Conservation (phyloP, 2,113 vertebrate species). For the Chionis minor region DNA sequence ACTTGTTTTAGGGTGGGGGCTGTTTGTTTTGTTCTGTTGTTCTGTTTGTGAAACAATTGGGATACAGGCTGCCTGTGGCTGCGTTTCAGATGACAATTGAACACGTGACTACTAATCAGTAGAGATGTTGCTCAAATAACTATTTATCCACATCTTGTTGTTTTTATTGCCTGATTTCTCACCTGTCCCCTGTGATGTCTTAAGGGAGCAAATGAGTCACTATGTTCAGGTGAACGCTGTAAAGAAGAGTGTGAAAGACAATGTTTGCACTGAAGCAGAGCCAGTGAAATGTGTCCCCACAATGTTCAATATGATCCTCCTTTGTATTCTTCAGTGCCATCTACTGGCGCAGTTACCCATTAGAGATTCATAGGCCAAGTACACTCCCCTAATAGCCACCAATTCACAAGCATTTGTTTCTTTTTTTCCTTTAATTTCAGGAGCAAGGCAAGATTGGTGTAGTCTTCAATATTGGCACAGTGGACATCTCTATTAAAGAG, state of each 20-base stretch:
- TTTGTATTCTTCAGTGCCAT: conserved; percentile 34
- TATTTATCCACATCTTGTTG: not conserved
- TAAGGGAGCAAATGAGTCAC: not conserved
- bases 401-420: not conserved
- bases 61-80: not conserved
- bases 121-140: not conserved
- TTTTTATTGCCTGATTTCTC: not conserved
- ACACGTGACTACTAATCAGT: not conserved
- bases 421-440: conserved; percentile 71
- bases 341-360: not conserved
- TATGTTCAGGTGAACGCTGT: not conserved
- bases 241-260: not conserved
- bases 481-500: conserved; percentile 93
- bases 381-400: not conserved
- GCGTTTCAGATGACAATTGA: not conserved
- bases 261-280: not conserved
- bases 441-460: conserved; percentile 97
- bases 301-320: not conserved
- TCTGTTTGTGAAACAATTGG: not conserved
- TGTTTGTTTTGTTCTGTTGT: not conserved
- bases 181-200: not conserved
- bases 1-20: not conserved
- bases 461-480: conserved; percentile 95
- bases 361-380: not conserved
- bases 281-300: not conserved